Percentiles rank a stretch among this genome's conserved stretches.
These are phyloP conservation scores for Nomada hirtipes DNA, from an alignment of 2,888 invertebrate species.

Conservation along the genomic window DNA sequence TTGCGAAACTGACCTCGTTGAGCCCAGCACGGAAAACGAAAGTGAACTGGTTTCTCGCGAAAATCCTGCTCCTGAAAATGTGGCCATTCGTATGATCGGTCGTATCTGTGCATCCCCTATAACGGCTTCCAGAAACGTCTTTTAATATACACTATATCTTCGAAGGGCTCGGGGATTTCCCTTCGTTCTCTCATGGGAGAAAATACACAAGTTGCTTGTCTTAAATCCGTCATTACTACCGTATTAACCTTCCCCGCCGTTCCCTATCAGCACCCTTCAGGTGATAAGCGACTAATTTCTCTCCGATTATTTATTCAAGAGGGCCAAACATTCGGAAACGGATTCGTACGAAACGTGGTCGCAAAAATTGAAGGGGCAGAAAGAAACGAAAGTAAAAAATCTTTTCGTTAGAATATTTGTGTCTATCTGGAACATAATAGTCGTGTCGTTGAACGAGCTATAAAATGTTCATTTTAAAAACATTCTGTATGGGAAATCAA, in stretches of 20 bases:
- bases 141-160: constrained; percentile 85
- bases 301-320: neutral
- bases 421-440: neutral
- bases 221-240: constrained; percentile 64
- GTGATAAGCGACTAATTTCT: neutral
- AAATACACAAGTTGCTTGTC: constrained; percentile 52
- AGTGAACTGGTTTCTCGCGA: constrained; percentile 71
- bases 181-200: constrained; percentile 42
- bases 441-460: neutral
- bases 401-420: neutral
- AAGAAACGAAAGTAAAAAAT: no score
- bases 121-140: constrained; percentile 79
- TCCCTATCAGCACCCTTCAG: neutral
- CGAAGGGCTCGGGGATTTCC: constrained; percentile 77
- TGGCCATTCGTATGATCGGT: constrained; percentile 84
- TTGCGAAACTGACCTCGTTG: constrained; percentile 48
- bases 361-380: neutral
- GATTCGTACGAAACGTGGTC: neutral
- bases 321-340: no score
- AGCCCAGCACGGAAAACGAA: constrained; percentile 63
- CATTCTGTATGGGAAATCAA: constrained; percentile 32
- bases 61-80: constrained; percentile 81
- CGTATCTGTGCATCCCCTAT: constrained; percentile 73
- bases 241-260: constrained; percentile 34
- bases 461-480: neutral